Evolutionary conservation across 1,140 invertebrate genomes (phyloP).

Genomic region (Drosophila arizonae): DNA sequence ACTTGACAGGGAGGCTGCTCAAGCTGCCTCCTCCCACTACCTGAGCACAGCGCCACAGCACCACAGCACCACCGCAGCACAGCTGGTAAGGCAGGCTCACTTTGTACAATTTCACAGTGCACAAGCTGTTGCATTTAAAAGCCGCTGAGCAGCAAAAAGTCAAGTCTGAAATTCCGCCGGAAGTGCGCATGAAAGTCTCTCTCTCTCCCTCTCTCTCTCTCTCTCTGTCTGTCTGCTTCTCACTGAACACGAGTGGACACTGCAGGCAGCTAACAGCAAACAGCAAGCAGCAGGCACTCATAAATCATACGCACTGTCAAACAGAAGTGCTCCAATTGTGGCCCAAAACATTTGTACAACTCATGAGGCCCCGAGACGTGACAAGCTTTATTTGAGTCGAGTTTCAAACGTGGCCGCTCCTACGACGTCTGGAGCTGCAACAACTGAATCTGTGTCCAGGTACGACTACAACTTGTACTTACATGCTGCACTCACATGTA

Average conservation of each 20-base stretch:
- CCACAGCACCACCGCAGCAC: too few species aligned
- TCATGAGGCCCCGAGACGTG: conserved; percentile 59
- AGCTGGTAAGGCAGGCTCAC: conserved; percentile 35
- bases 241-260: conserved; percentile 11
- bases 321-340: conserved; percentile 81
- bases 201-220: not conserved
- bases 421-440: conserved; percentile 33
- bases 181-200: conserved; percentile 62
- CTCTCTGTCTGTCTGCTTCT: not conserved
- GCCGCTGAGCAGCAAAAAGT: conserved; percentile 63
- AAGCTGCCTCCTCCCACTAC: not conserved
- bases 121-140: conserved; percentile 77
- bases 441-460: conserved; percentile 33
- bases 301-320: conserved; percentile 80
- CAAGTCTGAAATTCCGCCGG: conserved; percentile 74
- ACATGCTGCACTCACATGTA: conserved; percentile 71
- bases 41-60: too few species aligned
- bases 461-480: conserved; percentile 64
- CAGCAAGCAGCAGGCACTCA: conserved; percentile 58
- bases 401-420: conserved; percentile 69
- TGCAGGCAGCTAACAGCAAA: conserved; percentile 44
- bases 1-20: conserved; percentile 38
- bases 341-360: conserved; percentile 79
- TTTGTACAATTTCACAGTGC: conserved; percentile 35
- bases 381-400: conserved; percentile 69